Evolutionary conservation across 2,797 vertebrate species (phyloP).

Genomic region (Streptopelia turtur): DNA sequence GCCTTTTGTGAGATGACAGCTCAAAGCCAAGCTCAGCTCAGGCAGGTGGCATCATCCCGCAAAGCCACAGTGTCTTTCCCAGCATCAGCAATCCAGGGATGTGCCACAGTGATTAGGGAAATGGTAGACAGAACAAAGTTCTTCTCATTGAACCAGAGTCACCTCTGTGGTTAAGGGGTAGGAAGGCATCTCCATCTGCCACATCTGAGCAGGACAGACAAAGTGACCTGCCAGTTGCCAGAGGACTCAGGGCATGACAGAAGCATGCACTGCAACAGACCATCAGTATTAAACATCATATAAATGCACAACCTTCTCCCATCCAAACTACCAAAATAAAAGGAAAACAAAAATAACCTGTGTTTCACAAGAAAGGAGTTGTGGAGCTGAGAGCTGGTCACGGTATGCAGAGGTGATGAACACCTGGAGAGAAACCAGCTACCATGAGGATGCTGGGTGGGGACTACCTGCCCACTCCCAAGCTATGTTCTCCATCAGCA

Average conservation of each 20-base stretch:
- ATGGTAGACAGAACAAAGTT: neutral
- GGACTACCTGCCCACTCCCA: too few relatives aligned
- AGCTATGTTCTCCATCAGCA: neutral
- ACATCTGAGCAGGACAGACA: neutral
- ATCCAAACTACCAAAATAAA: neutral
- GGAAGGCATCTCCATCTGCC: neutral
- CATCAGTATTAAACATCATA: neutral
- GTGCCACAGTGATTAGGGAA: neutral
- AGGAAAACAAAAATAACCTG: neutral
- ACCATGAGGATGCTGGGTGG: neutral
- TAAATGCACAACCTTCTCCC: neutral
- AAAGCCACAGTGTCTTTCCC: neutral
- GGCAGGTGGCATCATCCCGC: neutral
- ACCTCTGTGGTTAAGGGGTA: neutral
- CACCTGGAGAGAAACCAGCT: neutral
- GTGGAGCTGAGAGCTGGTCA: neutral
- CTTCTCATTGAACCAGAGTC: neutral
- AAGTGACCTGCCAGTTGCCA: neutral
- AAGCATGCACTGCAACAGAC: accelerated
- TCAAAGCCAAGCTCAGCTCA: neutral
- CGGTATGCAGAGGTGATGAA: neutral
- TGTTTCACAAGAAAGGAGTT: neutral
- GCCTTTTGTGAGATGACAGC: neutral
- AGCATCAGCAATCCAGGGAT: neutral
- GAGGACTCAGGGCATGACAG: neutral